phyloP scores from a whole-genome alignment of 2,797 vertebrate species.

The Delichon dasypus region DNA sequence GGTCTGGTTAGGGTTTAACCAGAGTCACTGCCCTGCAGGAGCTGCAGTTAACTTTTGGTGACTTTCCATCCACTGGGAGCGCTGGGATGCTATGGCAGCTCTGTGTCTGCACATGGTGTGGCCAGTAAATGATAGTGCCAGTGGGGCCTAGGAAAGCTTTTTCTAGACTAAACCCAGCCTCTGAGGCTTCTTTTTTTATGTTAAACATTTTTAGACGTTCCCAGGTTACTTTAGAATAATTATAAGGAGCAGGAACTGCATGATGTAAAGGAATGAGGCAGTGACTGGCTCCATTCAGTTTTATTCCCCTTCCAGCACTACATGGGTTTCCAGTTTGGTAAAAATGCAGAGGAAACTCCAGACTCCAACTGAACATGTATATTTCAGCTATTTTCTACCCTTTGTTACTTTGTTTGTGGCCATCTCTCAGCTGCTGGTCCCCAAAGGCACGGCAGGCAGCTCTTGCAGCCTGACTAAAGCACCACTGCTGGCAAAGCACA shows the following conservation, averaged over 20 bases:
- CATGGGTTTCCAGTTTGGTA: background rate
- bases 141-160: background rate
- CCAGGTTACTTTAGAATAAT: background rate
- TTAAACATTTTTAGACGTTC: background rate
- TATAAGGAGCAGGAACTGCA: background rate
- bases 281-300: fast-evolving
- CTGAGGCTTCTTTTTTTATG: background rate
- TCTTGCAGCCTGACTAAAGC: background rate
- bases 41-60: background rate
- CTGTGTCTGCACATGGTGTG: background rate
- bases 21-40: no score
- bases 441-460: background rate
- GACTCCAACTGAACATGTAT: background rate
- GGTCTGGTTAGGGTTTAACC: background rate
- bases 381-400: background rate
- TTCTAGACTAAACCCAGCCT: background rate
- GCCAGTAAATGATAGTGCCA: background rate
- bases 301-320: background rate
- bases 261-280: background rate
- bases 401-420: background rate
- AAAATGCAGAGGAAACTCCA: background rate
- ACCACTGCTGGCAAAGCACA: background rate
- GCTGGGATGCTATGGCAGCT: no score
- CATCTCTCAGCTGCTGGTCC: background rate
- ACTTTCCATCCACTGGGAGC: fast-evolving